Conservation (phyloP, 2,888 invertebrate species). For the Cyaniris semiargus region DNA sequence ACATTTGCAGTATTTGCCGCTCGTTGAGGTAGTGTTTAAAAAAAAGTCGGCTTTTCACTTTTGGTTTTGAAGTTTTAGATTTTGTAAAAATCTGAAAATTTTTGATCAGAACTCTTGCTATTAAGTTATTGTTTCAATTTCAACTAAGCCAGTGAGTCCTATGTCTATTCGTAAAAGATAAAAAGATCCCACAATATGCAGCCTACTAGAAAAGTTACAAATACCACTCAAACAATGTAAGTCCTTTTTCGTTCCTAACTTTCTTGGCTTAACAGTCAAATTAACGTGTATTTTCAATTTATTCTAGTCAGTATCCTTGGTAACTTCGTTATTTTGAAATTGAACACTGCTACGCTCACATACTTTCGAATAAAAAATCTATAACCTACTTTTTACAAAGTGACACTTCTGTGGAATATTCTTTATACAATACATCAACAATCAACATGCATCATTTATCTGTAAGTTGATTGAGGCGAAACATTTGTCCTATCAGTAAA, state of each 20-base stretch:
- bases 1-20: background rate
- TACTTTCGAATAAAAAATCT: background rate
- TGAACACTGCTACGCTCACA: background rate
- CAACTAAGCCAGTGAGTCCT: background rate
- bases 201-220: conserved; percentile 68
- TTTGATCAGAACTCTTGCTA: background rate
- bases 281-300: background rate
- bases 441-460: too few relatives aligned
- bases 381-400: conserved; percentile 3
- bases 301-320: background rate
- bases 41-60: conserved; percentile 17
- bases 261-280: background rate
- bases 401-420: background rate
- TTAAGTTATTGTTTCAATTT: background rate
- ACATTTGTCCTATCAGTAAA: too few relatives aligned
- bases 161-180: background rate
- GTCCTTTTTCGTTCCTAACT: conserved; percentile 45
- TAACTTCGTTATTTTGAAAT: background rate
- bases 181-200: conserved; percentile 57
- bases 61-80: conserved; percentile 1
- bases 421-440: background rate
- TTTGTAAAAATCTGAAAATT: conserved; percentile 1
- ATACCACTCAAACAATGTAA: conserved; percentile 75
- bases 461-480: too few relatives aligned
- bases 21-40: background rate